A percentile compares a stretch with the other conserved stretches of the same genome.
phyloP scores from a whole-genome alignment of 2,888 invertebrate species.

The Idaea aversata region DNA sequence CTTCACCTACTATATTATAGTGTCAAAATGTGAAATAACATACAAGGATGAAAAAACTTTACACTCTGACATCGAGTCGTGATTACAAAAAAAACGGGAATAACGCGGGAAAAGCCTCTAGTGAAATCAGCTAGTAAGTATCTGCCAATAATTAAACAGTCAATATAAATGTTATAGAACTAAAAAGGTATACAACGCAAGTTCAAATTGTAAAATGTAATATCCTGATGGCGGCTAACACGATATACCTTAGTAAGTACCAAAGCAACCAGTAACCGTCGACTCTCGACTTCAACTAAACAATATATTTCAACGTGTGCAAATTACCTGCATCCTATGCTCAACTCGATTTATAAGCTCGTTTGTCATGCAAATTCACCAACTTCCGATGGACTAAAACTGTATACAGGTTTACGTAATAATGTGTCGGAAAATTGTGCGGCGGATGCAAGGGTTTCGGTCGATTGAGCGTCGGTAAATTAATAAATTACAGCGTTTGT shows the following conservation, averaged over 20 bases:
- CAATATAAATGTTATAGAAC: background rate
- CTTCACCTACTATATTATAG: no score
- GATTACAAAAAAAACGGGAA: background rate
- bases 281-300: background rate
- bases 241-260: background rate
- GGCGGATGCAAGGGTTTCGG: background rate
- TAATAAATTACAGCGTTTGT: slow-evolving; percentile 2
- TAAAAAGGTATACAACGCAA: background rate
- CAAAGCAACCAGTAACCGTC: background rate
- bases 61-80: no score
- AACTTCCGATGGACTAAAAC: slow-evolving; percentile 1
- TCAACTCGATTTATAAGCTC: slow-evolving; percentile 5
- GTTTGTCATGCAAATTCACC: slow-evolving; percentile 5
- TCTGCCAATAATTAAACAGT: background rate
- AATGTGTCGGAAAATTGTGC: background rate
- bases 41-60: no score
- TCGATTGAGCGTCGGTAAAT: background rate
- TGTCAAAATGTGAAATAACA: no score
- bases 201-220: background rate
- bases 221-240: background rate
- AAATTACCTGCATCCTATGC: slow-evolving; percentile 6
- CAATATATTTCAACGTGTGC: slow-evolving; percentile 5
- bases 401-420: slow-evolving; percentile 2
- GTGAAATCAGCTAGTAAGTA: background rate
- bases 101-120: background rate